Evolutionary conservation across 2,888 invertebrate species (phyloP), one percentile per base, ranked within the genome.

Genomic region (Chrysolina americana): DNA sequence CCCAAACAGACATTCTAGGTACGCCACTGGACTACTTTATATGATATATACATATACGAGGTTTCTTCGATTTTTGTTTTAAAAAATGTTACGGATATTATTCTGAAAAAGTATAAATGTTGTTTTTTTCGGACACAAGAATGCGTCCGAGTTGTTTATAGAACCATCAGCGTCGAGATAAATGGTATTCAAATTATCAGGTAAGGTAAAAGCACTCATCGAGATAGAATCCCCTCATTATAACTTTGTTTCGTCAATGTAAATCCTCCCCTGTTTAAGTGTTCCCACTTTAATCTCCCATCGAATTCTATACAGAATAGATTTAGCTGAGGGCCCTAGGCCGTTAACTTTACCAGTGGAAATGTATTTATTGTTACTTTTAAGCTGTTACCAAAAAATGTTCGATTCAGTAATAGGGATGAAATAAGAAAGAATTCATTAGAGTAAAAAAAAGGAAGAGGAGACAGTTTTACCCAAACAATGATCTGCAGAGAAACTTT

Each of bases 231-330:
- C 84, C 83, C 80, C 80, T 83, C 81, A 79, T 80, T 78, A 79
- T 78, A 80, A 82, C 81, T 82, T 84, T 83, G 82, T 84, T 83
- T 81, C 81, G 76, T 80, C 81, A 81, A 82, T 84, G 78, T 81
- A 82, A 80, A 82, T 81, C 80, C 80, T 78, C 82, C 82, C 83
- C 80, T 79, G 19, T 68, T 53, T 28, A 41, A 68, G 68, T 68
- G 68, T 66, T 50, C 64, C 53, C 56, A 63, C 74, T 64, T 66
- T 65, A 77, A 81, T 77, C 80, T 79, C 82, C 78, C 78, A 78
- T 78, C 79, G 76, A 78, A 78, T 74, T 65, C 75, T 74, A 70
- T 74, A 75, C 68, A 66, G 73, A 71, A 73, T 76, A 72, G 71
- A 71, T 77, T 76, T 72, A 47, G 78, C 75, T 71, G 76, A 77